Conservation (phyloP, 1,140 invertebrate species). For the Chelonus insularis region DNA sequence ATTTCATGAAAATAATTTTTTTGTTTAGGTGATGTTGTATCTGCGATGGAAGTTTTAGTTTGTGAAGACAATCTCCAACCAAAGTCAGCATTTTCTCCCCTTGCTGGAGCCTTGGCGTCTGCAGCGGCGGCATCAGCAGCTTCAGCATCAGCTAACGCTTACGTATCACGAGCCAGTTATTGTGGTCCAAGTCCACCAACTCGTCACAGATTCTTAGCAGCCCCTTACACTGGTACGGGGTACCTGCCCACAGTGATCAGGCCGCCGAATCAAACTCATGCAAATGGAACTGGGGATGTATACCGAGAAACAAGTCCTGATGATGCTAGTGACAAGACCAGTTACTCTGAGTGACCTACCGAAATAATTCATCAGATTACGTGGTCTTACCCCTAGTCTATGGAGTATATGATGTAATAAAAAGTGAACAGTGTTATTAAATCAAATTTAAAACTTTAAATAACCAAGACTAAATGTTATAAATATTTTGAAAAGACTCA, state of each 20-base stretch:
- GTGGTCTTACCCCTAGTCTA: constrained; percentile 38
- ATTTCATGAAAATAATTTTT: constrained; percentile 9
- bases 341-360: constrained; percentile 56
- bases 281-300: constrained; percentile 47
- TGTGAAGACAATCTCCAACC: constrained; percentile 66
- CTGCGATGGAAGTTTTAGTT: constrained; percentile 87
- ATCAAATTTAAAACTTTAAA: neutral
- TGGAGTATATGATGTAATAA: neutral
- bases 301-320: constrained; percentile 55
- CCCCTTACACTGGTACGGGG: constrained; percentile 78
- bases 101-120: constrained; percentile 64
- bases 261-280: constrained; percentile 60
- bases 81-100: constrained; percentile 75
- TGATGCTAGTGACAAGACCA: constrained; percentile 55
- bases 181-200: constrained; percentile 60
- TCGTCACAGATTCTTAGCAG: constrained; percentile 71
- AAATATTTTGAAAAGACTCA: too few species aligned
- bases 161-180: constrained; percentile 58
- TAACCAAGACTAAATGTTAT: neutral
- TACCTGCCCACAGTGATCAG: constrained; percentile 78
- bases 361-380: constrained; percentile 32
- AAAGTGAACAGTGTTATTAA: neutral
- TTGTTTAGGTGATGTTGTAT: constrained; percentile 77
- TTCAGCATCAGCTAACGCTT: constrained; percentile 61
- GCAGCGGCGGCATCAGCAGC: constrained; percentile 64